Percentiles rank a stretch among this genome's conserved stretches.
Conservation (phyloP, 2,888 invertebrate species). For the Piscicola geometra region DNA sequence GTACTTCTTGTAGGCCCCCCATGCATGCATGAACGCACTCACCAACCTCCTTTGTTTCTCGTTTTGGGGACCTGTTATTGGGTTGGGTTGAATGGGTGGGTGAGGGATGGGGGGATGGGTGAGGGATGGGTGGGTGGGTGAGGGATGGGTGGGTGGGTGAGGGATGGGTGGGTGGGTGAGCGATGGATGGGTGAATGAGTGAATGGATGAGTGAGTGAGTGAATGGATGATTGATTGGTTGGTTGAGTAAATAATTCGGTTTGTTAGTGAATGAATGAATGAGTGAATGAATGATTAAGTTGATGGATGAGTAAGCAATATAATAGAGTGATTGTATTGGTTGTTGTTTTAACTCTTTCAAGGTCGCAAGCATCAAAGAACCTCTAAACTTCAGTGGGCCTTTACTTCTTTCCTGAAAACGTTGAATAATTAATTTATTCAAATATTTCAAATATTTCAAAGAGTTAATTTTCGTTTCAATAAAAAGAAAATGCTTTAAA, state of each 20-base stretch:
- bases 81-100: background rate
- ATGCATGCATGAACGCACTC: slow-evolving; percentile 84
- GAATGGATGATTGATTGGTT: background rate
- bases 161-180: background rate
- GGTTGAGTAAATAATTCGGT: background rate
- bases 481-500: no score
- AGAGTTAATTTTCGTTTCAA: no score
- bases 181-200: background rate
- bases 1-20: slow-evolving; percentile 84
- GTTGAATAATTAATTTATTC: no score
- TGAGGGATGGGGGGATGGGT: background rate
- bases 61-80: slow-evolving; percentile 69
- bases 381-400: background rate
- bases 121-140: background rate
- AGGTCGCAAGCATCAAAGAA: no score
- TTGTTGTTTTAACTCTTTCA: no score
- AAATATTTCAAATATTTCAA: no score
- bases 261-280: no score
- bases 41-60: slow-evolving; percentile 77
- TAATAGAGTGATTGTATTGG: no score
- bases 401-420: no score
- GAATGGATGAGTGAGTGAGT: background rate
- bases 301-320: no score
- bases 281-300: no score
- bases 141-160: background rate